Evolutionary conservation across 2,113 vertebrate species (phyloP), one percentile per base, ranked within the genome.

Genomic region (Quiscalus mexicanus): DNA sequence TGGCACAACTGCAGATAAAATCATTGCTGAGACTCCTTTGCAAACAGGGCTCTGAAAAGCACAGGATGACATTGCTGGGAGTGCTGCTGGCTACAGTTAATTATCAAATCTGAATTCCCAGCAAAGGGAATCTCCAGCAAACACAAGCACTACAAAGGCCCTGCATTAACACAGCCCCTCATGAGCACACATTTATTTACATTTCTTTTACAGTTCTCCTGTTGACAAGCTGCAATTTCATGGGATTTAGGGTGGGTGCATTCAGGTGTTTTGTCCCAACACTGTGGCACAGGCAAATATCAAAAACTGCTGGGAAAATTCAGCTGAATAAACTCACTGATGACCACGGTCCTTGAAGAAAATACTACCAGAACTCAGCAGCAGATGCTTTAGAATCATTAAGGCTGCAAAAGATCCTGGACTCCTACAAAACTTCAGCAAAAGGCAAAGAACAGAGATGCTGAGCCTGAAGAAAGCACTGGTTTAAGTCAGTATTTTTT

Each of bases 21-120:
- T 11, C 47, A 82, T 83, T 89, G 33, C 89, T 77, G 27, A 21
- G 63, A 50, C 42, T 86, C 56, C 60, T 83, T 74, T 76, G 12
- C n/a, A 75, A 94, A 30, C 77, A 91, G 96, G 95, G 62, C 87
- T 37, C 82, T 65, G 83, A 10, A 78, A 76, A 93, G 87, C 84
- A 78, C 39, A 50, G 73, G 93, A 88, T 87, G 92, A 75, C 89
- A 77, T 11, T 78, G 53, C 93, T 77, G 89, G 2, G 2, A 88
- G 79, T 3, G 73, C 97, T 95, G 80, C 85, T 50, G 91, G 96
- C 94, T 77, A 83, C 22, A 50, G 91, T 69, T 92, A 73, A 95
- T 87, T 49, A 90, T 69, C 96, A 64, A 73, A 67, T 13, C 62
- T 53, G 59, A 81, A 84, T 87, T 87, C 33, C 93, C 84, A 56